Percentiles rank a stretch among this genome's conserved stretches.
These are phyloP conservation scores for Calephelis virginiensis DNA, from an alignment of 1,140 invertebrate species.

Conservation along the genomic window DNA sequence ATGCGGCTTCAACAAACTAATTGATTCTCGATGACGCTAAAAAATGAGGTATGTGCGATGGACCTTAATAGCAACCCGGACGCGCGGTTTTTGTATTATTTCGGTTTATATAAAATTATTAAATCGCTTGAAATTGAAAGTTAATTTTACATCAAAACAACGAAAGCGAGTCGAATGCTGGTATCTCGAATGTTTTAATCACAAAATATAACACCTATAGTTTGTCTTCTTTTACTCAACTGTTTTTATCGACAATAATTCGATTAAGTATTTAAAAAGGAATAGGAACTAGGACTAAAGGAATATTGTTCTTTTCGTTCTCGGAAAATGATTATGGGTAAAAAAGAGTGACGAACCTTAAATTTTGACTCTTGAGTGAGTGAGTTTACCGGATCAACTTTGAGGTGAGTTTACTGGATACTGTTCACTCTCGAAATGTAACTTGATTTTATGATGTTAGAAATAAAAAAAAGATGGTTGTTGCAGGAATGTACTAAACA, in stretches of 20 bases:
- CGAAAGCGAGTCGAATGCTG: constrained; percentile 22
- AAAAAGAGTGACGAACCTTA: no score
- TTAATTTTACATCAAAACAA: constrained; percentile 33
- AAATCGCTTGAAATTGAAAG: constrained; percentile 64
- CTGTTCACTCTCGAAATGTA: no score
- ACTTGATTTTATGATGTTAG: no score
- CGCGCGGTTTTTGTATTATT: constrained; percentile 58
- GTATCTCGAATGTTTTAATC: background rate
- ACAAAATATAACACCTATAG: background rate
- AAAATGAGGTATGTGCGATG: constrained; percentile 5
- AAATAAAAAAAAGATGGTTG: no score
- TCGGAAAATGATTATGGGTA: no score
- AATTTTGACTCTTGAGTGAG: no score
- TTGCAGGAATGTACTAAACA: no score
- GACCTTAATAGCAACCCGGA: constrained; percentile 43
- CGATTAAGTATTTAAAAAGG: no score
- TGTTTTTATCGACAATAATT: background rate
- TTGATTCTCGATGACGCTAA: background rate
- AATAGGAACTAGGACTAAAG: no score
- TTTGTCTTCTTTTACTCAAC: background rate
- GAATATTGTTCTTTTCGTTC: no score
- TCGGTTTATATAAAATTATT: constrained; percentile 64
- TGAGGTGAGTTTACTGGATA: no score
- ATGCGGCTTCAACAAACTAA: background rate
- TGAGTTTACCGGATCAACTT: no score